Base-by-base conservation (phyloP, 2,888 invertebrate genomes). In the Caenorhabditis becei region DNA sequence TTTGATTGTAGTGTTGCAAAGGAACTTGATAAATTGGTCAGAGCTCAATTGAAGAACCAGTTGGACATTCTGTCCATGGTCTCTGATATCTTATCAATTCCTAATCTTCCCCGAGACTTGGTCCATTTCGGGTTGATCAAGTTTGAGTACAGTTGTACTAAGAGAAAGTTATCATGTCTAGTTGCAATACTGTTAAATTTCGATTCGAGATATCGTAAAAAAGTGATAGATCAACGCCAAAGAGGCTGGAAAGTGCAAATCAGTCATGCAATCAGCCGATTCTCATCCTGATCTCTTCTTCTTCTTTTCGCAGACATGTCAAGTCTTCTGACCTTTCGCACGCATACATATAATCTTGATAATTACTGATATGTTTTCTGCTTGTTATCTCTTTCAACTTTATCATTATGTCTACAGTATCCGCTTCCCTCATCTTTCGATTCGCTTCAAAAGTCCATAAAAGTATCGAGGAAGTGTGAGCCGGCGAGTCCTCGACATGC, bases 391-490 rank as follows among this genome's bases (percentile, higher is more conserved):
- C 14, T 41, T 10, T 14, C 16, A 41, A 10, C 41, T 14, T 14
- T n/a, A n/a, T 41, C 14, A 41, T 41, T 41, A 41, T 41, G 41
- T 41, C 14, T 41, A 5, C 5, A 41, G 2, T 14, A 41, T 41
- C 14, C 16, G 41, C 10, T 11, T 41, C 41, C 7, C 14, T 16
- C 41, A 5, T 5, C 7, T 41, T 41, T 14, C 10, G 16, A 41
- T 41, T 41, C 41, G 7, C 10, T 41, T 41, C 10, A 41, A 41
- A 16, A 41, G 41, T 41, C 32, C 32, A 32, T 10, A n/a, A n/a
- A n/a, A n/a, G n/a, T n/a, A 16, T 10, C 8, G 41, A 41, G 20
- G 49, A 49, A 49, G 49, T 49, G 49, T 49, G 49, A 49, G 49
- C 4, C 20, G 3, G 49, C 20, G 35, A 28, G 32, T 16, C 24